Percentiles rank a stretch among this genome's conserved stretches.
These are phyloP conservation scores for Manduca sexta DNA, from an alignment of 1,140 invertebrate species.

Conservation along the genomic window DNA sequence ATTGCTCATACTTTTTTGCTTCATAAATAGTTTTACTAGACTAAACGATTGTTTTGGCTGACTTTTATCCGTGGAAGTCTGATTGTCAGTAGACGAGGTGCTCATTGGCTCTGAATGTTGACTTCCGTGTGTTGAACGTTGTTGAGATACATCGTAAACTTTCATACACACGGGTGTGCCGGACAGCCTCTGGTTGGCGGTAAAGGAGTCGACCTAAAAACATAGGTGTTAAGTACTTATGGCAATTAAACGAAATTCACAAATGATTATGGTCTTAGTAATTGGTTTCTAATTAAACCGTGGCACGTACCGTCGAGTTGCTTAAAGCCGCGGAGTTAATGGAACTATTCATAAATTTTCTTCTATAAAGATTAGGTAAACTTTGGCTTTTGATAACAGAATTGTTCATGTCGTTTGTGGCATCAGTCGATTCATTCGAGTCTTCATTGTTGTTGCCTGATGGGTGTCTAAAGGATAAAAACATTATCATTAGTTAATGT, in stretches of 20 bases:
- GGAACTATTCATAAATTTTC: slow-evolving; percentile 63
- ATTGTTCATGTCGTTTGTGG: slow-evolving; percentile 59
- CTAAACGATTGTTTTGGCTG: slow-evolving; percentile 80
- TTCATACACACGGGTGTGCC: slow-evolving; percentile 75
- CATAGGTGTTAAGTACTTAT: slow-evolving; percentile 27
- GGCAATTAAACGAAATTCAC: slow-evolving; percentile 3
- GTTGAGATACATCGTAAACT: slow-evolving; percentile 78
- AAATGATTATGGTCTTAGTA: not conserved
- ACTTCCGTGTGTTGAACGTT: slow-evolving; percentile 61
- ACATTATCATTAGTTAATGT: slow-evolving; percentile 1
- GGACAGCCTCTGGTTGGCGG: slow-evolving; percentile 67
- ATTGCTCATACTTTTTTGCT: slow-evolving; percentile 87
- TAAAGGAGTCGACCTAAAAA: slow-evolving; percentile 72
- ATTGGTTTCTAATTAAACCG: slow-evolving; percentile 18
- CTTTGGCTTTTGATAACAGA: slow-evolving; percentile 81
- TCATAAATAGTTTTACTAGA: slow-evolving; percentile 91
- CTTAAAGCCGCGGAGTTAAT: slow-evolving; percentile 70
- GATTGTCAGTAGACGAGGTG: slow-evolving; percentile 60
- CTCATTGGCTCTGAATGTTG: slow-evolving; percentile 77
- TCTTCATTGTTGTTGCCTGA: slow-evolving; percentile 84
- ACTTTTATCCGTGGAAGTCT: slow-evolving; percentile 73
- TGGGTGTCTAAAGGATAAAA: slow-evolving; percentile 75
- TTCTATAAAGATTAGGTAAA: slow-evolving; percentile 79
- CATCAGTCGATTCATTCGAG: slow-evolving; percentile 53
- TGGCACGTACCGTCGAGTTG: slow-evolving; percentile 74